A percentile compares a stretch with the other conserved stretches of the same genome.
These are phyloP conservation scores for Diploptera punctata DNA, from an alignment of 2,888 invertebrate species.

Conservation along the genomic window DNA sequence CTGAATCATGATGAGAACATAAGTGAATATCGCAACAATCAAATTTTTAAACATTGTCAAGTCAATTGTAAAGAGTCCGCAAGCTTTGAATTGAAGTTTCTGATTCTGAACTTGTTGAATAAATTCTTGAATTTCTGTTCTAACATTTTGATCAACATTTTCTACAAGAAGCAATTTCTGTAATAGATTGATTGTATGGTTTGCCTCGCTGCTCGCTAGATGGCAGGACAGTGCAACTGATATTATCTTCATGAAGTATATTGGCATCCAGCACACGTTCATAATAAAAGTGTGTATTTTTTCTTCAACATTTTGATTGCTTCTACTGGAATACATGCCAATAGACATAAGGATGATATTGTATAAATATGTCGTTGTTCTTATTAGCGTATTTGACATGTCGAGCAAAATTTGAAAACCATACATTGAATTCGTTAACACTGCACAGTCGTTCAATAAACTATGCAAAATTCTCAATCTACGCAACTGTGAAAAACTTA, in stretches of 20 bases:
- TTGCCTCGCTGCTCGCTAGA: not conserved
- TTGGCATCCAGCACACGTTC: not conserved
- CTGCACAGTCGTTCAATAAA: not conserved
- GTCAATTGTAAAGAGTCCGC: not conserved
- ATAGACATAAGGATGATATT: not conserved
- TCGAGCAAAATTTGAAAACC: not conserved
- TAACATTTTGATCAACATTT: not conserved
- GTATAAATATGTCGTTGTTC: not conserved
- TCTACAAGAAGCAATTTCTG: not conserved
- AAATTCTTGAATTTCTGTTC: slow-evolving; percentile 2
- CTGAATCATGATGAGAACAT: not conserved
- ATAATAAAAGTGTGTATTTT: not conserved
- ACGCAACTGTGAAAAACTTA: not conserved
- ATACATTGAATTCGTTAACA: not conserved
- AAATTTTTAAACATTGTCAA: not conserved
- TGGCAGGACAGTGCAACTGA: not conserved
- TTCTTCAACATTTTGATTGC: not conserved
- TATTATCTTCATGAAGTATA: not conserved
- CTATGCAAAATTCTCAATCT: not conserved
- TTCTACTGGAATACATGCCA: not conserved
- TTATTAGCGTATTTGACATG: not conserved
- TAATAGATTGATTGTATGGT: not conserved
- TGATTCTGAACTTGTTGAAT: not conserved
- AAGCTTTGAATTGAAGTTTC: not conserved
- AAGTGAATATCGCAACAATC: not conserved